Base-by-base conservation (phyloP, 2,113 vertebrate species). In the Mobula birostris region DNA sequence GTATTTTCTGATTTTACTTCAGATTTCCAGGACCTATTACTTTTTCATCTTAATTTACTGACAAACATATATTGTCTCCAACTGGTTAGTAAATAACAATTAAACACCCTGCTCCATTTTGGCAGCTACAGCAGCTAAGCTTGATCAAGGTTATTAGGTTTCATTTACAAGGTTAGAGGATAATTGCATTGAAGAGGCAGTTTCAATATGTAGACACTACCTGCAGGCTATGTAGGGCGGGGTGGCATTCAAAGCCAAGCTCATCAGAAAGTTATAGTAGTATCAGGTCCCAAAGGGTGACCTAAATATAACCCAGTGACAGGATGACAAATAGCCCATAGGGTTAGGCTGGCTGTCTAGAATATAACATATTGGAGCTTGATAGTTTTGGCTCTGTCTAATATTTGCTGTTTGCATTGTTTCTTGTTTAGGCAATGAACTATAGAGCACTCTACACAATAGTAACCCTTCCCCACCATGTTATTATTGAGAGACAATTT, bases 141-240 rank as follows among this genome's bases (percentile, higher is more conserved):
- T 32, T 15, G n/a, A 66, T 90, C 85, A 66, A 66, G 61, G 61
- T 68, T 90, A 90, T 90, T 90, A 90, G 15, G 32, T 90, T 68
- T 90, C 85, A 66, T 63, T 90, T 32, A 90, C 15, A 32, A 32
- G 85, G 63, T 88, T 66, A 90, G n/a, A 17, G 61, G 85, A 90
- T 32, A 36, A 66, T 2, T 63, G 1, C 8, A 15, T 63, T 2
- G 85, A 68, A 19, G 61, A 90, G 61, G 61, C n/a, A 90, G 66
- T 90, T 87, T 63, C 27, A 63, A 29, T n/a, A 27, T 90, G 29
- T 24, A 32, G 85, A 66, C 32, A 32, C 6, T 66, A 3, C 85
- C 85, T 90, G 85, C 15, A 36, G 85, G 85, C 61, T 66, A 90
- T 66, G 14, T 63, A 27, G 85, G 85, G 85, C n/a, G 85, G n/a